Conservation (phyloP, 1,140 invertebrate species). For the Orius insidiosus region DNA sequence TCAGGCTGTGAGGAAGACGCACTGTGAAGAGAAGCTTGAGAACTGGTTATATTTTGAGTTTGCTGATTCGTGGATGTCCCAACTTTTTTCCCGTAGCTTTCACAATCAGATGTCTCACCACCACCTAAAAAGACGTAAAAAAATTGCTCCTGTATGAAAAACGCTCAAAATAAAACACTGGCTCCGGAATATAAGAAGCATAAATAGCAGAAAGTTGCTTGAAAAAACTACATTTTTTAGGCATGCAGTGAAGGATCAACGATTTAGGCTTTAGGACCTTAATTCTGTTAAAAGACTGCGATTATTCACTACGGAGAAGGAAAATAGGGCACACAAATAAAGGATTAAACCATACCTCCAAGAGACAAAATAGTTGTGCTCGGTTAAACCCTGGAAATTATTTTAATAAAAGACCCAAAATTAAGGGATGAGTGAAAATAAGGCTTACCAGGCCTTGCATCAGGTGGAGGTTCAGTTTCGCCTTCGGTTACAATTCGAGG, state of each 20-base stretch:
- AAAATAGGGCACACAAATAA: too few relatives aligned
- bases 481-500: slow-evolving; percentile 32
- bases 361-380: neutral
- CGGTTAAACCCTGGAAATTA: neutral
- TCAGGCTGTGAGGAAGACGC: slow-evolving; percentile 45
- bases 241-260: too few relatives aligned
- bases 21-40: slow-evolving; percentile 39
- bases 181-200: too few relatives aligned
- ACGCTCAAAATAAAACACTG: neutral
- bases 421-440: slow-evolving; percentile 4
- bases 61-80: slow-evolving; percentile 32
- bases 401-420: neutral
- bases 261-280: too few relatives aligned
- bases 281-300: too few relatives aligned
- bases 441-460: slow-evolving; percentile 20
- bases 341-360: neutral
- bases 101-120: slow-evolving; percentile 41
- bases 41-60: slow-evolving; percentile 29
- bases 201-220: too few relatives aligned
- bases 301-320: too few relatives aligned
- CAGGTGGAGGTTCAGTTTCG: slow-evolving; percentile 20
- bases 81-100: slow-evolving; percentile 40
- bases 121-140: slow-evolving; percentile 20
- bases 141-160: too few relatives aligned
- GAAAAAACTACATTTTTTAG: too few relatives aligned